phyloP scores from a whole-genome alignment of 2,888 invertebrate genomes.

The Lymantria monacha region DNA sequence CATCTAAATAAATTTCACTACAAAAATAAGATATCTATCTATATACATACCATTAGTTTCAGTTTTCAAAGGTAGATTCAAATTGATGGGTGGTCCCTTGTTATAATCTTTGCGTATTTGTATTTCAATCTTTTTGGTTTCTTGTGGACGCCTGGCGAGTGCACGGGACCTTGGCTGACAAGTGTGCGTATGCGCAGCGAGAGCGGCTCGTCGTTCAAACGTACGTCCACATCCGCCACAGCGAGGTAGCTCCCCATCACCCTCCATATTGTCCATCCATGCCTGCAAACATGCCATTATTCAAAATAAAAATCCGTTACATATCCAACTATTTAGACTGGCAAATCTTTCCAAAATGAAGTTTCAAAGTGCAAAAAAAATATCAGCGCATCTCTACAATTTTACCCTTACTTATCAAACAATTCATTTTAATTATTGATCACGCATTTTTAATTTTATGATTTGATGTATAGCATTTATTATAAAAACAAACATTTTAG shows the following conservation, averaged over 20 bases:
- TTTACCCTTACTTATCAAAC: too few species aligned
- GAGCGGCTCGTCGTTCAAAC: constrained; percentile 88
- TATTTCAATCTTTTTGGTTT: constrained; percentile 64
- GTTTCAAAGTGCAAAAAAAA: background rate
- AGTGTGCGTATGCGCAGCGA: constrained; percentile 86
- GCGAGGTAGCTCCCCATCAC: constrained; percentile 82
- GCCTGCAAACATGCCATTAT: constrained; percentile 50
- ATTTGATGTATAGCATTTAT: too few species aligned
- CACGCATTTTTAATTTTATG: too few species aligned
- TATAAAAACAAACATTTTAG: too few species aligned
- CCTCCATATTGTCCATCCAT: constrained; percentile 86
- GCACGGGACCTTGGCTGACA: constrained; percentile 81
- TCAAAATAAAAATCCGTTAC: background rate
- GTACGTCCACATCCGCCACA: constrained; percentile 87
- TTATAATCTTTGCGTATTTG: constrained; percentile 74
- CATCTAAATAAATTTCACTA: too few species aligned
- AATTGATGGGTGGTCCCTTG: constrained; percentile 49
- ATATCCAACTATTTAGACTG: background rate
- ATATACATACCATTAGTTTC: constrained; percentile 31
- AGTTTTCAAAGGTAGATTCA: constrained; percentile 28
- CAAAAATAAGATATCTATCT: too few species aligned
- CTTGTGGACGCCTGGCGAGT: constrained; percentile 43
- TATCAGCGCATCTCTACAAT: too few species aligned
- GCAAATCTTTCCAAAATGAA: too few species aligned
- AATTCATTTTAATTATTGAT: too few species aligned